These are phyloP conservation scores for Incurvaria masculella DNA, from an alignment of 2,888 invertebrate genomes.

Conservation along the genomic window DNA sequence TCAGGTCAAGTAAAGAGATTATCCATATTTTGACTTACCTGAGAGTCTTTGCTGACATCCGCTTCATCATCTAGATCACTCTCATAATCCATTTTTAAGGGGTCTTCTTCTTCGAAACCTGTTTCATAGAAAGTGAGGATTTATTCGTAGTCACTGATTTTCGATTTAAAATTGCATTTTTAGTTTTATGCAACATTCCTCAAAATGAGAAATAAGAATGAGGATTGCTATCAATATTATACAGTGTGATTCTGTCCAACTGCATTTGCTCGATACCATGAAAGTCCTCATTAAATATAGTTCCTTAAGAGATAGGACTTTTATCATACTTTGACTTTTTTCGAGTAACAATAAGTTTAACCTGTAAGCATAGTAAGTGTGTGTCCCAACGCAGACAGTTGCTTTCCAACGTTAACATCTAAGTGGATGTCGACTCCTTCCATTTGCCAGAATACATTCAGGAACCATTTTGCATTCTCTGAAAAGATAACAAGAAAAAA, in stretches of 20 bases:
- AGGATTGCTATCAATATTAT: no score
- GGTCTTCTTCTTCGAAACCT: constrained; percentile 79
- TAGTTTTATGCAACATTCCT: neutral
- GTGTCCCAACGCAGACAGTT: constrained; percentile 89
- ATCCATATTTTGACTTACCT: constrained; percentile 23
- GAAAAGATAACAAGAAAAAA: constrained; percentile 18
- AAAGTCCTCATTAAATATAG: no score
- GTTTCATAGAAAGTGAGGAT: neutral
- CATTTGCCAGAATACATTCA: constrained; percentile 99
- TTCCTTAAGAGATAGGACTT: no score
- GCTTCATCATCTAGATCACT: constrained; percentile 75
- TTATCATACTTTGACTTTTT: no score
- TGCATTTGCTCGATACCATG: no score
- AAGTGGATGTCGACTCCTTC: constrained; percentile 97
- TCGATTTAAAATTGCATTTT: neutral
- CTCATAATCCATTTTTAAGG: constrained; percentile 66
- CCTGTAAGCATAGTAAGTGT: constrained; percentile 95
- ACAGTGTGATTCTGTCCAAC: no score
- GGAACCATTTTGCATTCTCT: constrained; percentile 97
- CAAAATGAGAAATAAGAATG: no score
- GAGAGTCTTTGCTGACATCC: constrained; percentile 59
- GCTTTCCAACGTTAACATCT: constrained; percentile 95
- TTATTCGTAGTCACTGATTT: neutral
- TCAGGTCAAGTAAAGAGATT: neutral
- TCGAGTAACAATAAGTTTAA: constrained; percentile 16